These are phyloP conservation scores for Drosophila sp. DNA, from an alignment of 1,140 invertebrate species.

Conservation along the genomic window DNA sequence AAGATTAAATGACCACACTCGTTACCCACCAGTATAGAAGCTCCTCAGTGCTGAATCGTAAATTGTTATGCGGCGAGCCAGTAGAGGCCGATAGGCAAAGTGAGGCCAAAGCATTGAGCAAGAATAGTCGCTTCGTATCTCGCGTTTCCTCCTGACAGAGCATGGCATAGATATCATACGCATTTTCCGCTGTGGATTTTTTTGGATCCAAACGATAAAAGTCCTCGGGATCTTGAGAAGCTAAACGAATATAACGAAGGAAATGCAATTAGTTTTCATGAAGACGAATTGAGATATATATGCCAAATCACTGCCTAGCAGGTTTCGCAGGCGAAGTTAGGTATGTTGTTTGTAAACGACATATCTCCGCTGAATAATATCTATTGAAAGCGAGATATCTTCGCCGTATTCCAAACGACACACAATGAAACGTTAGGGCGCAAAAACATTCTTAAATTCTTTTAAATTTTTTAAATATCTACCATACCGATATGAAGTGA, in stretches of 20 bases:
- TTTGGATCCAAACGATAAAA: constrained; percentile 77
- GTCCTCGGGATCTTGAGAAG: constrained; percentile 80
- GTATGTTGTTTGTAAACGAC: no score
- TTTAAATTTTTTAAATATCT: no score
- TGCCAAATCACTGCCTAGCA: no score
- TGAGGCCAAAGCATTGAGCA: constrained; percentile 80
- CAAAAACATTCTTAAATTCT: no score
- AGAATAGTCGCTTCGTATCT: constrained; percentile 76
- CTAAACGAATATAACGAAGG: constrained; percentile 22
- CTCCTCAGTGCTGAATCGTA: constrained; percentile 91
- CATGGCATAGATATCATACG: constrained; percentile 77
- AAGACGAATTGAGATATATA: no score
- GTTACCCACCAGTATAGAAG: constrained; percentile 91
- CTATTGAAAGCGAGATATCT: no score
- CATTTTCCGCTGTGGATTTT: constrained; percentile 77
- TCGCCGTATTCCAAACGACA: no score
- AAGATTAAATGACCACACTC: constrained; percentile 10
- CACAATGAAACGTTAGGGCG: no score
- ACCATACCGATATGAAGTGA: no score
- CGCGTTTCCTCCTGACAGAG: constrained; percentile 74
- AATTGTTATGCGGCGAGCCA: constrained; percentile 82
- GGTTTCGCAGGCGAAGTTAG: no score
- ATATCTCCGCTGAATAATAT: no score
- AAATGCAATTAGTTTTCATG: no score
- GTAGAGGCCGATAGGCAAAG: constrained; percentile 82